phyloP scores from a whole-genome alignment of 1,140 invertebrate species.

The Neelides sp. region DNA sequence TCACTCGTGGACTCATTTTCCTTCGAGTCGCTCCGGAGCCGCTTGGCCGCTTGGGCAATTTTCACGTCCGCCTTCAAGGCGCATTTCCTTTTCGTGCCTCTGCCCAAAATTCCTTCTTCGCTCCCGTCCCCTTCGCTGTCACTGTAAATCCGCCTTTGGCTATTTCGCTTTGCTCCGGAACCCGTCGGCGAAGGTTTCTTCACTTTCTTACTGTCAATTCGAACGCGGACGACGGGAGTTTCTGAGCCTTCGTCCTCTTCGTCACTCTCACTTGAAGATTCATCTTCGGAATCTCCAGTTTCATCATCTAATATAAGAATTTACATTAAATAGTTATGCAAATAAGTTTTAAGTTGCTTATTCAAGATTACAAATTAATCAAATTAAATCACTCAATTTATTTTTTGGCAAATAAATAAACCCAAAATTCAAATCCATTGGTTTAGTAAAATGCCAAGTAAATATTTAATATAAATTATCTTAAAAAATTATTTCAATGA shows the following conservation, averaged over 20 bases:
- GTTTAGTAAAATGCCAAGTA: too few species aligned
- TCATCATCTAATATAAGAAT: too few species aligned
- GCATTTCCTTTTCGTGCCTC: conserved; percentile 33
- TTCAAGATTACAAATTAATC: too few species aligned
- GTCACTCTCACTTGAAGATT: too few species aligned
- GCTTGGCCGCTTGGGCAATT: conserved; percentile 38
- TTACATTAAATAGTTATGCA: too few species aligned
- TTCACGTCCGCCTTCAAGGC: conserved; percentile 36
- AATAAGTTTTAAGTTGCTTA: too few species aligned
- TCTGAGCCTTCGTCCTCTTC: neutral
- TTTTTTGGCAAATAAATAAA: too few species aligned
- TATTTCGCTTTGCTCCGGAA: neutral
- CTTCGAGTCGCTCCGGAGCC: conserved; percentile 35
- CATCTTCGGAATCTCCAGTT: too few species aligned
- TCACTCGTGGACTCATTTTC: conserved; percentile 32
- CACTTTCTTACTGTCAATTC: conserved; percentile 6
- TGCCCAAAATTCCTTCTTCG: conserved; percentile 27
- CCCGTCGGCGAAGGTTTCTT: conserved; percentile 2
- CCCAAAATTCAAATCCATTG: too few species aligned
- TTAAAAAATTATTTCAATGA: too few species aligned
- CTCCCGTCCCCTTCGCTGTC: conserved; percentile 22
- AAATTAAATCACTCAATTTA: too few species aligned
- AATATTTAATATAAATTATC: too few species aligned
- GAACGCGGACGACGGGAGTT: neutral
- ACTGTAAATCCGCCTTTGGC: neutral